Evolutionary conservation across 2,113 vertebrate species (phyloP).

Genomic region (Charadrius vociferus): DNA sequence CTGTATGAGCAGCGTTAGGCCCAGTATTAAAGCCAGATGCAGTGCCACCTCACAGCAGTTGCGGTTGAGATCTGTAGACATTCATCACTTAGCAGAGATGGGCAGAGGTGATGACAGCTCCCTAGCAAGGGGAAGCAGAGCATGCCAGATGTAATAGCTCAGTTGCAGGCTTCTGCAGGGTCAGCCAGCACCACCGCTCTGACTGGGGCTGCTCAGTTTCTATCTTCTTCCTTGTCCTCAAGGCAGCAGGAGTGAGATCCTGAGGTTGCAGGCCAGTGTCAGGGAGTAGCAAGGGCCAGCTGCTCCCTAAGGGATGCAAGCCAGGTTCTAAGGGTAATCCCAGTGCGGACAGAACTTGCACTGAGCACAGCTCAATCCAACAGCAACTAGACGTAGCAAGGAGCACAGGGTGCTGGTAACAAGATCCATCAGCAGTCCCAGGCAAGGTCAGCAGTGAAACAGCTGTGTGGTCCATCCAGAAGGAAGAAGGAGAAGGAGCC

Average conservation of each 20-base stretch:
- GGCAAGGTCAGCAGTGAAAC: neutral
- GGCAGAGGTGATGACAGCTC: neutral
- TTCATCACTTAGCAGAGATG: fast-evolving
- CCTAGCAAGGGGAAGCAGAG: neutral
- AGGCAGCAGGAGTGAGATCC: neutral
- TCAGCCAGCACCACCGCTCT: neutral
- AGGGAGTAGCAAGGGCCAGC: neutral
- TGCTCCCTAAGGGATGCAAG: too few species aligned
- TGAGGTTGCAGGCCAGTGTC: too few species aligned
- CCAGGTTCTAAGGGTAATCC: too few species aligned
- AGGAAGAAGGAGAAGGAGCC: neutral
- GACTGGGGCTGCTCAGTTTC: neutral
- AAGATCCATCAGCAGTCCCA: neutral
- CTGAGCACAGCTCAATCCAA: neutral
- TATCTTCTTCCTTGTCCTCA: neutral
- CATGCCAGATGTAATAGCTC: neutral
- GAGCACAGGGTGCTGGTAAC: neutral
- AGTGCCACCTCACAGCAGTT: neutral
- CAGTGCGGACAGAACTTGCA: neutral
- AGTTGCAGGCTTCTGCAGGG: neutral
- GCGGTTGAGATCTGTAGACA: neutral
- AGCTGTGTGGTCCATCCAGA: neutral
- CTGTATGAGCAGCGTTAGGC: fast-evolving
- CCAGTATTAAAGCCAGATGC: neutral
- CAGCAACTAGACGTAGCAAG: fast-evolving